Percentiles rank a stretch among this genome's conserved stretches.
These are phyloP conservation scores for Spisula solida DNA, from an alignment of 2,888 invertebrate genomes.

Conservation along the genomic window DNA sequence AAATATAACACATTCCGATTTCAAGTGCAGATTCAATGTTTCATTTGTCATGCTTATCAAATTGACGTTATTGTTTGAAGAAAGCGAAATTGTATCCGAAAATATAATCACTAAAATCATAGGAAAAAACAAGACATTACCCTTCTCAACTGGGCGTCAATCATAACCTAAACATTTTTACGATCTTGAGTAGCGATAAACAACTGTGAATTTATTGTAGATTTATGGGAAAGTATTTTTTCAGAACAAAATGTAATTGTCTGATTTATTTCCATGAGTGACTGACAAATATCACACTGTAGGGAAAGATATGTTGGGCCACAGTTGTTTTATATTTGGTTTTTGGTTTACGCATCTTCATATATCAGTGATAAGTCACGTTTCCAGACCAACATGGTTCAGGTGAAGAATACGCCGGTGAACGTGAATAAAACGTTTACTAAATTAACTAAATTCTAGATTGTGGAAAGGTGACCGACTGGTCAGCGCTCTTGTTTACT, in stretches of 20 bases:
- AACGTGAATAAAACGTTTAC: no score
- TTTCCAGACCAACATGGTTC: no score
- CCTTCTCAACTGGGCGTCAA: neutral
- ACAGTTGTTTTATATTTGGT: no score
- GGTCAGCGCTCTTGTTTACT: no score
- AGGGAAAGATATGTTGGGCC: neutral
- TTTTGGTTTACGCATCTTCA: no score
- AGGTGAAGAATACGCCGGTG: no score
- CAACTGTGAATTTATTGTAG: constrained; percentile 2
- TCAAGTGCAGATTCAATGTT: neutral
- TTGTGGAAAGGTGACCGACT: no score
- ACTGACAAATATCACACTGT: neutral
- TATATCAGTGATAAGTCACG: no score
- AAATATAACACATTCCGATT: no score
- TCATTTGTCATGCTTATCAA: neutral
- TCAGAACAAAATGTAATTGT: neutral
- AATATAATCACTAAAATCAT: neutral
- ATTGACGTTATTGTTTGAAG: neutral
- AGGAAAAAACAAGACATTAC: neutral
- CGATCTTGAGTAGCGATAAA: neutral
- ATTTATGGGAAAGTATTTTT: constrained; percentile 20
- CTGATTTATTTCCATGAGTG: constrained; percentile 10
- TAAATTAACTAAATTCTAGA: no score
- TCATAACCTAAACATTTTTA: neutral
- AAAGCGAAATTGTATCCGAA: neutral